These are phyloP conservation scores for Caenorhabditis sp. DNA, from an alignment of 2,888 invertebrate genomes.

Conservation along the genomic window DNA sequence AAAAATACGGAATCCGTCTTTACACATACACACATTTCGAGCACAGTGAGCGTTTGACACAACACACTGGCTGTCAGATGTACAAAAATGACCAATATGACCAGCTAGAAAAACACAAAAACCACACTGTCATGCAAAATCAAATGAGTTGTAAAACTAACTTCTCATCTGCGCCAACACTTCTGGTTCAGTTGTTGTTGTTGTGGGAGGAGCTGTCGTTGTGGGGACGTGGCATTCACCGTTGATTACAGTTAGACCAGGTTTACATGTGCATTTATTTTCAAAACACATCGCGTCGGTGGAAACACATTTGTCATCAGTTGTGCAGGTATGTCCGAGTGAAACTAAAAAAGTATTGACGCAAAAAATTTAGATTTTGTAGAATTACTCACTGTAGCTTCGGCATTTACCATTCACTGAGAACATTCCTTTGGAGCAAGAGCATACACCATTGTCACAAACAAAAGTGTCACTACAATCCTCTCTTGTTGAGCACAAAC, in stretches of 20 bases:
- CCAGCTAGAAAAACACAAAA: conserved; percentile 41
- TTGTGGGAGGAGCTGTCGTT: conserved; percentile 6
- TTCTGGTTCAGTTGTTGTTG: conserved; percentile 33
- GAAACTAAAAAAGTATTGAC: conserved; percentile 20
- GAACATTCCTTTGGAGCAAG: conserved; percentile 49
- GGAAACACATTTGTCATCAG: conserved; percentile 22
- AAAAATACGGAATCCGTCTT: conserved; percentile 49
- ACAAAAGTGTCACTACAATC: conserved; percentile 58
- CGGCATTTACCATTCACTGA: conserved; percentile 31
- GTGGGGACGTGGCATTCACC: conserved; percentile 12
- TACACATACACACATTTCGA: conserved; percentile 50
- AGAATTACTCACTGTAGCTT: conserved; percentile 20
- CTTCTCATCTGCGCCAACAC: conserved; percentile 32
- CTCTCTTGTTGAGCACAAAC: conserved; percentile 30
- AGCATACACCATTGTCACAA: conserved; percentile 57
- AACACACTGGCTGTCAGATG: conserved; percentile 39
- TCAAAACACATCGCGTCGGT: conserved; percentile 31
- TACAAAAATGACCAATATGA: conserved; percentile 49
- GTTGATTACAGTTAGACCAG: conserved; percentile 18
- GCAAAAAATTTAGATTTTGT: not conserved
- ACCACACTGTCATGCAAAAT: conserved; percentile 7
- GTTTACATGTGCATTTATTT: conserved; percentile 44
- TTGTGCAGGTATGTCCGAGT: conserved; percentile 32
- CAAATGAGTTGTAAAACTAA: conserved; percentile 4
- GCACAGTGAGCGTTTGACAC: conserved; percentile 48